Evolutionary conservation across 2,113 vertebrate genomes (phyloP).

Genomic region (Phyllostomus discolor): DNA sequence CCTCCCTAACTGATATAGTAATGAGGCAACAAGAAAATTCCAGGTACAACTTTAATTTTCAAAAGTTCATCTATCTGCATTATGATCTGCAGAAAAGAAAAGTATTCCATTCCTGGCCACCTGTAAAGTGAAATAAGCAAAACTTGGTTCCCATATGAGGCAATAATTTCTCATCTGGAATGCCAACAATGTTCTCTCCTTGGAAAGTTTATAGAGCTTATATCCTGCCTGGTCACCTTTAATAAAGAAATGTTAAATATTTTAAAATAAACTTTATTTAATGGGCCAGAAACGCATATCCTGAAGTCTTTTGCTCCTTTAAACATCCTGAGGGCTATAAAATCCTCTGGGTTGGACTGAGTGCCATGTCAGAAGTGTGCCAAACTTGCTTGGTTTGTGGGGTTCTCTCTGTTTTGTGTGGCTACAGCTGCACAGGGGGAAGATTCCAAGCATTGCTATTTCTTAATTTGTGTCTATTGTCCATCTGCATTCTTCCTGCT

Average conservation of each 20-base stretch:
- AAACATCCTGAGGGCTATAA: conserved; percentile 71
- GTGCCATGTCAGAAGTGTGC: conserved; percentile 46
- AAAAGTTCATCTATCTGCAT: conserved; percentile 47
- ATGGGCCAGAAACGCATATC: conserved; percentile 70
- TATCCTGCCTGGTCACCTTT: conserved; percentile 80
- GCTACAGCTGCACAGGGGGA: not conserved
- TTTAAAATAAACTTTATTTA: conserved; percentile 82
- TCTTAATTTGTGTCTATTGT: not conserved
- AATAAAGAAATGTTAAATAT: conserved; percentile 83
- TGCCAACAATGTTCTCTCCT: conserved; percentile 78
- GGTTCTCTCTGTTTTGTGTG: conserved; percentile 18
- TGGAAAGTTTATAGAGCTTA: conserved; percentile 80
- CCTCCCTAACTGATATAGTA: not conserved
- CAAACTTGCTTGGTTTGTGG: conserved; percentile 14
- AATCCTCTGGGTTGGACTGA: conserved; percentile 49
- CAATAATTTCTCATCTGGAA: conserved; percentile 74
- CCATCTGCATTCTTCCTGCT: not conserved
- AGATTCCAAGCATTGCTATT: not conserved
- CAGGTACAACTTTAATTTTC: conserved; percentile 34
- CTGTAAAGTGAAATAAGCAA: conserved; percentile 68
- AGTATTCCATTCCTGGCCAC: conserved; percentile 55
- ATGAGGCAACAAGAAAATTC: conserved; percentile 12
- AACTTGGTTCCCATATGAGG: conserved; percentile 73
- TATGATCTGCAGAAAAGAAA: conserved; percentile 62
- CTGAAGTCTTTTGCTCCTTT: conserved; percentile 62